A percentile compares a stretch with the other conserved stretches of the same genome.
phyloP scores from a whole-genome alignment of 2,797 vertebrate species.

The Cetoscarus ocellatus region DNA sequence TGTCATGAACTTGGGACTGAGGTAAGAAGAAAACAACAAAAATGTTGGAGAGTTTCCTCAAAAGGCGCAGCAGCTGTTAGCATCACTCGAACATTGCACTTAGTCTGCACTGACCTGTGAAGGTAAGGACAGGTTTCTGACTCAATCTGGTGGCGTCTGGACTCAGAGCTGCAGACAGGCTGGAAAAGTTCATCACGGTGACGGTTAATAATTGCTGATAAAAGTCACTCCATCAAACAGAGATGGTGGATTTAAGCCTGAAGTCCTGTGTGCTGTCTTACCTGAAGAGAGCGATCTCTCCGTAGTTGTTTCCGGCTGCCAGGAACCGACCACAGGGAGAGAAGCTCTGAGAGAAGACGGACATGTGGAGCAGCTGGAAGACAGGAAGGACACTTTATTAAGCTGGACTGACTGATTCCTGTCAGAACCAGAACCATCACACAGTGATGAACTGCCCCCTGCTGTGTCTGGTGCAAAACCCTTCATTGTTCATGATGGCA shows the following conservation, averaged over 20 bases:
- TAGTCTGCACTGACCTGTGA: slow-evolving; percentile 81
- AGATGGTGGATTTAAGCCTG: background rate
- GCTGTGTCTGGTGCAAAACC: background rate
- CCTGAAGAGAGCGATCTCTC: slow-evolving; percentile 92
- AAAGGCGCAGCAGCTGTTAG: background rate
- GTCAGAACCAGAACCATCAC: background rate
- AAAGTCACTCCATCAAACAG: background rate
- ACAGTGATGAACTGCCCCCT: background rate
- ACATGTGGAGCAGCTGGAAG: slow-evolving; percentile 90
- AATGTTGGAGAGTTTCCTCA: no score
- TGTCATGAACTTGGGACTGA: no score
- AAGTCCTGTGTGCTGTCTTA: slow-evolving; percentile 52
- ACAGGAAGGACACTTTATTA: background rate
- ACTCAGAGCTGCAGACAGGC: slow-evolving; percentile 90
- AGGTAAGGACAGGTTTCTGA: slow-evolving; percentile 87
- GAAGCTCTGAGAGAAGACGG: slow-evolving; percentile 90
- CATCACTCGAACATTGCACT: background rate
- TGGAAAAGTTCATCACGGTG: slow-evolving; percentile 48
- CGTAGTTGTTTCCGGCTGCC: slow-evolving; percentile 91
- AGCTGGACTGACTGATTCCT: background rate
- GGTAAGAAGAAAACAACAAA: no score
- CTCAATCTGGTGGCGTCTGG: slow-evolving; percentile 86
- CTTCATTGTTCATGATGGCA: background rate
- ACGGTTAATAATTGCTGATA: rapidly evolving
- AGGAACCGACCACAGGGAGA: slow-evolving; percentile 92